Conservation (phyloP, 2,113 vertebrate genomes). For the Chloropsis cyanopogon region DNA sequence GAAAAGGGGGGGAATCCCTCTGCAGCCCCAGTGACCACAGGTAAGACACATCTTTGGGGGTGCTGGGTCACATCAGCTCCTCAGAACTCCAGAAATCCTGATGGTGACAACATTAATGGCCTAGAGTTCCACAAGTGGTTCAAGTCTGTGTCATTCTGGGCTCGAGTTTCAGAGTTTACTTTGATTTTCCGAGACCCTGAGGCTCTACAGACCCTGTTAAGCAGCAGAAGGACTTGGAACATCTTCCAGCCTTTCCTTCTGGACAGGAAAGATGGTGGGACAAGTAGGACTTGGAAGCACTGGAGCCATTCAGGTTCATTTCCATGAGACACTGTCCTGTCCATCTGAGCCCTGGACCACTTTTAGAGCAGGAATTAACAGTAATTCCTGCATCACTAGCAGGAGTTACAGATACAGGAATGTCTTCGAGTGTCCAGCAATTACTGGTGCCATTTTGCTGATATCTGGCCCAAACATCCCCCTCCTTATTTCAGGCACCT, state of each 20-base stretch:
- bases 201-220: neutral
- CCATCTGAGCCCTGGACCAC: neutral
- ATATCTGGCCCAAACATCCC: neutral
- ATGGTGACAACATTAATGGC: neutral
- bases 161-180: neutral
- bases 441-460: neutral
- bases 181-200: neutral
- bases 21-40: neutral
- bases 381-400: neutral
- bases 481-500: neutral
- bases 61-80: neutral
- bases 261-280: neutral
- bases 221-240: neutral
- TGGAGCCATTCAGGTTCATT: neutral
- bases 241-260: neutral
- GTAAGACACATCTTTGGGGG: neutral
- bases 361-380: neutral
- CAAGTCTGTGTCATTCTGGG: accelerated
- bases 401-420: neutral
- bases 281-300: neutral
- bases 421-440: neutral
- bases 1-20: neutral
- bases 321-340: neutral
- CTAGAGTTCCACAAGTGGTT: neutral
- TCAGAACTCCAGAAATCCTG: neutral